A percentile compares a stretch with the other conserved stretches of the same genome.
Conservation (phyloP, 2,113 vertebrate genomes). For the Aspiorhynchus laticeps region DNA sequence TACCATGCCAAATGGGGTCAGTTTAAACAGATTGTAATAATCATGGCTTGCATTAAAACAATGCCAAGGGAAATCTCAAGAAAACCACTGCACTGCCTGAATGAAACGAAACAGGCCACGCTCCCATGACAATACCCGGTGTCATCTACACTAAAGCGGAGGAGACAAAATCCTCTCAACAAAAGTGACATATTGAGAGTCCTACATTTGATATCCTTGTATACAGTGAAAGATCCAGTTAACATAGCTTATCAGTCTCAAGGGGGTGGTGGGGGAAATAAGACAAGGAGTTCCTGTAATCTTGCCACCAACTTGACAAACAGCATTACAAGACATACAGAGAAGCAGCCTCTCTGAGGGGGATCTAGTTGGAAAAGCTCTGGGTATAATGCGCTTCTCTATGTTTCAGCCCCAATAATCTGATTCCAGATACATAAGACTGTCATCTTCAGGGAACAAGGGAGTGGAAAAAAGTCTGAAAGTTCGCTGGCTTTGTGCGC, state of each 20-base stretch:
- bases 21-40: not conserved
- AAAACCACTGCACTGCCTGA: not conserved
- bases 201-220: constrained; percentile 48
- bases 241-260: constrained; percentile 57
- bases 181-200: constrained; percentile 44
- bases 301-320: constrained; percentile 72
- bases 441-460: constrained; percentile 75
- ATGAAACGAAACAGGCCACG: constrained; percentile 8
- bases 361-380: constrained; percentile 54
- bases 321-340: constrained; percentile 67
- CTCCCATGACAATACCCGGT: constrained; percentile 37
- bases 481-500: constrained; percentile 88
- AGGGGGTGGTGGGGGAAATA: constrained; percentile 29
- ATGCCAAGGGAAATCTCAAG: not conserved
- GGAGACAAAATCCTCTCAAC: constrained; percentile 35
- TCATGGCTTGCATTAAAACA: not conserved
- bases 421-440: constrained; percentile 74
- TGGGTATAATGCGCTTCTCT: constrained; percentile 64
- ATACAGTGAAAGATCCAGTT: constrained; percentile 35
- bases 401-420: constrained; percentile 72
- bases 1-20: not conserved
- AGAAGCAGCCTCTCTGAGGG: constrained; percentile 69
- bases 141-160: constrained; percentile 28
- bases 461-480: constrained; percentile 80
- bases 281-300: constrained; percentile 62